Evolutionary conservation across 2,797 vertebrate genomes (phyloP).

Genomic region (Peromyscus melanophrys): DNA sequence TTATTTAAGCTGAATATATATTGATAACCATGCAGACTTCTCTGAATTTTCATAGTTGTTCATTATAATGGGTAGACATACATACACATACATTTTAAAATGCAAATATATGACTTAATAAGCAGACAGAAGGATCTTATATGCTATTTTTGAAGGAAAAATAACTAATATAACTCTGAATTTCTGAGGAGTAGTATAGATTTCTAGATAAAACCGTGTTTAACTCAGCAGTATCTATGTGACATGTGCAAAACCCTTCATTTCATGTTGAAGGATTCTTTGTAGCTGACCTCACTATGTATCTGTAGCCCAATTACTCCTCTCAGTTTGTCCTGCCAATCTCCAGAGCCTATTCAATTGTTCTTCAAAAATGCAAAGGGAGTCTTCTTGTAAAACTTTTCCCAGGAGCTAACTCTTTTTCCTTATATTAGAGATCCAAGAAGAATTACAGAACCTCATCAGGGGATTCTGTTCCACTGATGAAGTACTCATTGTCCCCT

Average conservation of each 20-base stretch:
- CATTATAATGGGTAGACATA: neutral
- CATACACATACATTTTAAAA: neutral
- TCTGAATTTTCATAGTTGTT: neutral
- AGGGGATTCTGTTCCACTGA: neutral
- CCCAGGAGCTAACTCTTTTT: neutral
- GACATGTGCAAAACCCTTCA: neutral
- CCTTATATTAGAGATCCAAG: neutral
- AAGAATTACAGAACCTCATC: neutral
- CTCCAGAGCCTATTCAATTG: neutral
- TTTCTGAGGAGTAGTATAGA: neutral
- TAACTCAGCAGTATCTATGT: neutral
- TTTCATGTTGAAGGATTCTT: neutral
- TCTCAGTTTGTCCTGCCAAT: neutral
- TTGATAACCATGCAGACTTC: neutral
- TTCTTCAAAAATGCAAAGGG: neutral
- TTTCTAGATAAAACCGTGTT: conserved; percentile 9
- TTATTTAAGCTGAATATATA: neutral
- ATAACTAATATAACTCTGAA: neutral
- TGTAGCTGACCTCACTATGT: neutral
- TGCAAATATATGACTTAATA: conserved; percentile 3
- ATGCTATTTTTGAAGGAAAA: neutral
- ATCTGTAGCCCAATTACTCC: neutral
- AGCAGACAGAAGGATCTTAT: neutral
- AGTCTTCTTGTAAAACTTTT: neutral
- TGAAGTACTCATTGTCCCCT: neutral